These are phyloP conservation scores for Trididemnum nubilum DNA, from an alignment of 23 tunicate genomes.

Conservation along the genomic window DNA sequence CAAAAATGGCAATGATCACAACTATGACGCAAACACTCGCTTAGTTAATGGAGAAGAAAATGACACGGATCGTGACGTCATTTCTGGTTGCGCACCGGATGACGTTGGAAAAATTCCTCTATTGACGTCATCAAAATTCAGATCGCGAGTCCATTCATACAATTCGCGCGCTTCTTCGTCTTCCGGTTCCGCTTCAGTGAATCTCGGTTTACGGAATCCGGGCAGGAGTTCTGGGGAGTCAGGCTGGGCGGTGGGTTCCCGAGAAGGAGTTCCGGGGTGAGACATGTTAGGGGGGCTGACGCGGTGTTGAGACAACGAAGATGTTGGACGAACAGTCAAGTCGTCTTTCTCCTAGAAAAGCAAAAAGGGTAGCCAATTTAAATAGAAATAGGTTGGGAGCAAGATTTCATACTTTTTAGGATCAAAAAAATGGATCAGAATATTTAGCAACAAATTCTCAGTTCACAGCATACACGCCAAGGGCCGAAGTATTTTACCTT, in stretches of 20 bases:
- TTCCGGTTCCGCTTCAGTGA: conserved; percentile 55
- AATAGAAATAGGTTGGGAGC: not conserved
- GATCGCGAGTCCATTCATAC: conserved; percentile 80
- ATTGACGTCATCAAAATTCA: conserved; percentile 75
- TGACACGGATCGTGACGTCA: conserved; percentile 47
- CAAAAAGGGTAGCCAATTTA: not conserved
- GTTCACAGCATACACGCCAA: too few relatives aligned
- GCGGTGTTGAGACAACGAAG: conserved; percentile 17
- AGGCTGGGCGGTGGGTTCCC: conserved; percentile 29
- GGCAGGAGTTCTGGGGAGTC: not conserved
- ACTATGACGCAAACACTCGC: conserved; percentile 34
- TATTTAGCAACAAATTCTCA: too few relatives aligned
- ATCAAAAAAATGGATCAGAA: too few relatives aligned
- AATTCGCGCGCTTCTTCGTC: conserved; percentile 78
- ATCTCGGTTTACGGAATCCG: not conserved
- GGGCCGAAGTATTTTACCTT: too few relatives aligned
- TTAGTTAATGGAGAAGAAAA: conserved; percentile 62
- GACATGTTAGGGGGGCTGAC: conserved; percentile 26
- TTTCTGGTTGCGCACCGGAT: conserved; percentile 14
- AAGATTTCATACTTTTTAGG: too few relatives aligned
- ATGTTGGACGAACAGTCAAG: conserved; percentile 46
- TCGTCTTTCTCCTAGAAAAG: conserved; percentile 37
- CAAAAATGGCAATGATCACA: too few relatives aligned
- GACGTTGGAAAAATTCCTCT: conserved; percentile 30
- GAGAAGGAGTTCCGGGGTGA: conserved; percentile 42